Conservation (phyloP, 1,140 invertebrate species). For the Ridgeia piscesae region DNA sequence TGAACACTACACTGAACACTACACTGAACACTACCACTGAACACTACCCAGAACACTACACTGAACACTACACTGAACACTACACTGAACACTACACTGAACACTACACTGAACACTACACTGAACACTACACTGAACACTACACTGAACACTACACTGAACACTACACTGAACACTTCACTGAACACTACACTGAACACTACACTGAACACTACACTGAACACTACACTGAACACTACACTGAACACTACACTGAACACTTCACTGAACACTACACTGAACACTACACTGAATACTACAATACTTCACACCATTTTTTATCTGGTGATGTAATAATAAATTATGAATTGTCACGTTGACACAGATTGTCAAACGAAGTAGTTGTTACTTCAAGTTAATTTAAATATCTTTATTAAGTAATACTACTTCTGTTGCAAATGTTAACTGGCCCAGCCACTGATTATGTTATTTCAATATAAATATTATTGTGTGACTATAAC, state of each 20-base stretch:
- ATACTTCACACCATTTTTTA: background rate
- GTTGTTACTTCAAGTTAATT: no score
- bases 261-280: background rate
- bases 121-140: background rate
- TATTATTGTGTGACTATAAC: background rate
- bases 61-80: no score
- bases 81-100: background rate
- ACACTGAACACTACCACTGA: background rate
- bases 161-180: no score
- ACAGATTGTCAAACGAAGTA: no score
- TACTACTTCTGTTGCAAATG: no score
- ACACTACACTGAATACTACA: background rate
- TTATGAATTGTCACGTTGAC: no score
- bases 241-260: slow-evolving; percentile 4
- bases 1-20: background rate
- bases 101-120: no score
- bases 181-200: background rate
- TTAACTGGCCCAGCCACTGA: no score
- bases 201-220: background rate
- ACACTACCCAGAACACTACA: no score
- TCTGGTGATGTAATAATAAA: background rate
- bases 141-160: background rate
- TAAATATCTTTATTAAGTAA: no score
- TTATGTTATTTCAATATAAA: background rate
- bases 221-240: background rate